Base-by-base conservation (phyloP, 2,797 vertebrate species). In the Iguana delicatissima region DNA sequence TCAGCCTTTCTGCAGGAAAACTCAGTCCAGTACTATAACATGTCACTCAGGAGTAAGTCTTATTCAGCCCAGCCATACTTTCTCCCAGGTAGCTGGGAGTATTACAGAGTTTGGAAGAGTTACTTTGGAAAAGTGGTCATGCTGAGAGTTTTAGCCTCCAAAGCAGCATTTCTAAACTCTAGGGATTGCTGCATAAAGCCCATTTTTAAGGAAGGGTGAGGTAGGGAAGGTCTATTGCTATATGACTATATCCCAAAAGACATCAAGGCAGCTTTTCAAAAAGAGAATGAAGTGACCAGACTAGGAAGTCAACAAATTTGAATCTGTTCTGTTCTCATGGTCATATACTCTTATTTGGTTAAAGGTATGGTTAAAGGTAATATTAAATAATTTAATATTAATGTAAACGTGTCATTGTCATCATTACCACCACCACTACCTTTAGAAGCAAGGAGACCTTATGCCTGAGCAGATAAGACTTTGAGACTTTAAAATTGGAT, bases 251-350 rank as follows among this genome's bases (percentile, higher is more conserved):
- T 80, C 67, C 86, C 77, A 82, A 85, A 93, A 93, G 74, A 62
- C 92, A 90, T 85, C 88, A 91, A 92, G 93, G 76, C 32, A 1
- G 2, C 88, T 94, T 93, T 59, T 91, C 74, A 89, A 0, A 24
- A 29, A 55, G 3, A 50, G 92, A 59, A 80, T 86, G 62, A 46
- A 87, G 42, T 72, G 6, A 86, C 93, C 94, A 90, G 42, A 84
- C 89, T 94, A 80, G 92, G 92, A 95, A 94, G 85, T 92, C 72
- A 92, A 57, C 62, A 88, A 76, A 18, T 89, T 93, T 35, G 35
- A 79, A 4, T 20, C 52, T 42, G 6, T 90, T 80, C 80, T 86
- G 59, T 86, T 2, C 55, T 94, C 92, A 88, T 79, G 89, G 73
- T 50, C 91, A 76, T 50, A 79, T 93, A 87, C 80, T 80, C 76